Base-by-base conservation (phyloP, 2,797 vertebrate species). In the Chanos chanos region DNA sequence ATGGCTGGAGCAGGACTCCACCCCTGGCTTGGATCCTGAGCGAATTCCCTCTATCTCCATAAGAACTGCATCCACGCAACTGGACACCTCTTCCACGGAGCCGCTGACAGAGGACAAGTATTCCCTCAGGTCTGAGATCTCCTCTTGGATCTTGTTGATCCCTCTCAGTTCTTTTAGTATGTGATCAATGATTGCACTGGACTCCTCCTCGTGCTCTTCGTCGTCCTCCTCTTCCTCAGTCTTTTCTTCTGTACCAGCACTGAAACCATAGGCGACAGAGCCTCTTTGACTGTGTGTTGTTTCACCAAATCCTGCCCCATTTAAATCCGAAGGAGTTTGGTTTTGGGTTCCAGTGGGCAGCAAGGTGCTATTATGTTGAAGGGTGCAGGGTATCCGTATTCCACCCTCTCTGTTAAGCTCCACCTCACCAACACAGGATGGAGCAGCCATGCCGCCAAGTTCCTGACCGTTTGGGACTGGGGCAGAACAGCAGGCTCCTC, bases 101-200 rank as follows among this genome's bases (percentile, higher is more conserved):
- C 90, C 90, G 30, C 84, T 77, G 15, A 91, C 90, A 34, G 89
- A 91, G 2, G 86, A 83, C 61, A 91, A 71, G 54, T 91, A 91
- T 64, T 86, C 80, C 61, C 88, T 80, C 62, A 91, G 80, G 76
- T 90, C 89, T 1, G 89, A 91, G 59, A 91, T 89, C 78, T 91
- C 90, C 58, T 89, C 88, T 73, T 91, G 90, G 69, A 91, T 90
- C 75, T 87, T 90, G 64, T 90, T 91, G 60, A 91, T 91, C 8
- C 90, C 90, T 33, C 79, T 78, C 34, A 91, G 65, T 67, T 91
- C 90, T 73, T 91, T 91, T 0, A 91, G 71, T 68, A 91, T 91
- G 63, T 90, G 89, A 31, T 91, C 87, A 28, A 91, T 83, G 30
- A 91, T 67, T 13, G 84, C 87, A 68, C 88, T 89, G 0, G 89